Evolutionary conservation across 1,140 invertebrate genomes (phyloP).

Genomic region (Brachionus rubens): DNA sequence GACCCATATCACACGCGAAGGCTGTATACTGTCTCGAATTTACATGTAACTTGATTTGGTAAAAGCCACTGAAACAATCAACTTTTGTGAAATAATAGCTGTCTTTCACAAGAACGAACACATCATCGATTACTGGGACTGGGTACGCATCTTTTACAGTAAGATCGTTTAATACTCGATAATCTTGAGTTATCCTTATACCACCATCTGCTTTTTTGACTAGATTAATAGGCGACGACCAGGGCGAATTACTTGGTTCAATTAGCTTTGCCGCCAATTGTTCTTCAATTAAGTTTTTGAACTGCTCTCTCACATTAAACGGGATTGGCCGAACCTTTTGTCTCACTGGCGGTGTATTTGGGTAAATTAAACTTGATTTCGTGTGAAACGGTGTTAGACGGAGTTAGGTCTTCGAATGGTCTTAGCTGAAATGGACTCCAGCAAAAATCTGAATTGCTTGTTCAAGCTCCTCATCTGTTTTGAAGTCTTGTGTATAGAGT

Average conservation of each 20-base stretch:
- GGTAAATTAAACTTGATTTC: too few species aligned
- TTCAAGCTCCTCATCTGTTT: too few species aligned
- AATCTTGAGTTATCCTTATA: not conserved
- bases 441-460: too few species aligned
- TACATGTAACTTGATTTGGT: not conserved
- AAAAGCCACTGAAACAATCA: not conserved
- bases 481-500: too few species aligned
- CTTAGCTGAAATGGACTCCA: too few species aligned
- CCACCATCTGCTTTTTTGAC: not conserved
- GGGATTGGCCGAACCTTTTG: too few species aligned
- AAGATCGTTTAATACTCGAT: not conserved
- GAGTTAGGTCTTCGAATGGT: too few species aligned
- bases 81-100: not conserved
- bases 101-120: not conserved
- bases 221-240: not conserved
- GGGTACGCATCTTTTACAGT: not conserved
- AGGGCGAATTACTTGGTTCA: conserved; percentile 1
- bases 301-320: too few species aligned
- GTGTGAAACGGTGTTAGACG: too few species aligned
- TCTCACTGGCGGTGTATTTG: too few species aligned
- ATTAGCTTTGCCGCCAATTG: conserved; percentile 47
- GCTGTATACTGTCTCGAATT: not conserved
- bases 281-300: not conserved
- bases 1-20: not conserved
- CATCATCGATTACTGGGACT: not conserved